phyloP scores from a whole-genome alignment of 2,888 invertebrate species.

The Girardia tigrina region DNA sequence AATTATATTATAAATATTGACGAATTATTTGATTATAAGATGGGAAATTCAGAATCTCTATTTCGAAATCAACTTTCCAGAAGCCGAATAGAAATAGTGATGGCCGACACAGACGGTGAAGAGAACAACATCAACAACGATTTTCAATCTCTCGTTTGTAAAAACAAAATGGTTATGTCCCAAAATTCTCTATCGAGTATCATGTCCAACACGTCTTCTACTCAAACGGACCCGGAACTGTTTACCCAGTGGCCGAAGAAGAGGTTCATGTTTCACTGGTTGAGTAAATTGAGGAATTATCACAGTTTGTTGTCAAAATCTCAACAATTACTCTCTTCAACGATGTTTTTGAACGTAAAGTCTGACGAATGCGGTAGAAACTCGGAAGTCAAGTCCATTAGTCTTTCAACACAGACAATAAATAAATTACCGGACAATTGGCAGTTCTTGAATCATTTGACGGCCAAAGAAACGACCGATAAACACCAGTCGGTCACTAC shows the following conservation, averaged over 20 bases:
- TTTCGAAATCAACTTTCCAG: neutral
- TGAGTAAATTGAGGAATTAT: slow-evolving; percentile 15
- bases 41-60: neutral
- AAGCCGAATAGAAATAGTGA: slow-evolving; percentile 2
- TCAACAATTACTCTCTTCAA: neutral
- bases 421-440: neutral
- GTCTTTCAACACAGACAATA: neutral
- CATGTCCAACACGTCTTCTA: neutral
- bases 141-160: neutral
- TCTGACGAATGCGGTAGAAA: neutral
- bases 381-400: neutral
- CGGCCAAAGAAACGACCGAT: neutral
- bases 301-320: slow-evolving; percentile 12
- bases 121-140: neutral
- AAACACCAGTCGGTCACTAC: neutral
- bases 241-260: slow-evolving; percentile 4
- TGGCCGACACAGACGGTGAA: neutral
- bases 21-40: too few relatives aligned
- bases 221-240: neutral
- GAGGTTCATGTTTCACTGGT: neutral
- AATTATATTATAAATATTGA: too few relatives aligned
- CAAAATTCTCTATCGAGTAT: neutral
- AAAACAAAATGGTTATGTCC: neutral
- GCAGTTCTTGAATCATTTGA: neutral
- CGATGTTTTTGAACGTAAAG: neutral